Evolutionary conservation across 2,797 vertebrate species (phyloP).

Genomic region (Labeo calbasu): DNA sequence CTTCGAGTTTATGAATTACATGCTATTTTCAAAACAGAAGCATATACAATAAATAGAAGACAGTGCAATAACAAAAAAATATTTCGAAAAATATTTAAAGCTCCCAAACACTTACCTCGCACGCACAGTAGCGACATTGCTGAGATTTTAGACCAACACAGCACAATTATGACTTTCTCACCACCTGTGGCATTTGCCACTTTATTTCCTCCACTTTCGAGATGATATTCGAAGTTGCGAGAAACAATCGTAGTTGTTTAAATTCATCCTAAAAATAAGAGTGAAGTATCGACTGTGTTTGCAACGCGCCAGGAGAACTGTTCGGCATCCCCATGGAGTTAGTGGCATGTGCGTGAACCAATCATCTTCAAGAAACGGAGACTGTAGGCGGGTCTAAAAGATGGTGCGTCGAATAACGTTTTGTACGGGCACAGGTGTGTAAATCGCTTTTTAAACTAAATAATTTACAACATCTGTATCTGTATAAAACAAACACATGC

Average conservation of each 20-base stretch:
- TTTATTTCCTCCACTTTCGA: not conserved
- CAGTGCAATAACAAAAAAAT: not conserved
- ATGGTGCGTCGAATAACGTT: not conserved
- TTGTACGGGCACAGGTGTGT: slow-evolving; percentile 24
- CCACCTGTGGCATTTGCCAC: not conserved
- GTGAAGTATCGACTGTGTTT: slow-evolving; percentile 4
- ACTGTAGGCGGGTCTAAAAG: slow-evolving; percentile 6
- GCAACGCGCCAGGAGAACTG: slow-evolving; percentile 11
- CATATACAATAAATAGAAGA: not conserved
- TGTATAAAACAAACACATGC: not conserved
- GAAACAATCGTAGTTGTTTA: not conserved
- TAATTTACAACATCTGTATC: not conserved
- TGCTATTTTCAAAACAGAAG: not conserved
- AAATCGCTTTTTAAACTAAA: not conserved
- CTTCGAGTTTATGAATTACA: not conserved
- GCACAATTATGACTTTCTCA: not conserved
- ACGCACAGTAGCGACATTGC: slow-evolving; percentile 81
- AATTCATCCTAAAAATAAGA: slow-evolving; percentile 19
- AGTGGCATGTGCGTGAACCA: slow-evolving; percentile 37
- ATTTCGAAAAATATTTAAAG: not conserved
- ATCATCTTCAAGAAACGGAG: not conserved
- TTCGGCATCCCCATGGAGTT: not conserved
- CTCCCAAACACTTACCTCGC: slow-evolving; percentile 69
- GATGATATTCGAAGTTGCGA: not conserved
- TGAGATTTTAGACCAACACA: slow-evolving; percentile 23